phyloP scores from a whole-genome alignment of 2,113 vertebrate species.

The Pterophyllum scalare region DNA sequence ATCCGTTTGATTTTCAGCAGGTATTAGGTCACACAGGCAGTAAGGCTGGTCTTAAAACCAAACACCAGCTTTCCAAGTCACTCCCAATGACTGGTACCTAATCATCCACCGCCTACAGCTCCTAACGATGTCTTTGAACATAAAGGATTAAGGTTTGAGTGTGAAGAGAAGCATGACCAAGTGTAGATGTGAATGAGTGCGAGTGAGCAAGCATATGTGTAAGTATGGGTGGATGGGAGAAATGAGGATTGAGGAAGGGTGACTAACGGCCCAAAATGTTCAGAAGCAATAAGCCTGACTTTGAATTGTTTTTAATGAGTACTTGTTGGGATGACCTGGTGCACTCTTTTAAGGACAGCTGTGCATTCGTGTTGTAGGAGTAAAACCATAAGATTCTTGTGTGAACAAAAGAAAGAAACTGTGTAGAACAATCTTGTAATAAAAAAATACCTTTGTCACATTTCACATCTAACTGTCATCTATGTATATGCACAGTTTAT shows the following conservation, averaged over 20 bases:
- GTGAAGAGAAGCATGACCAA: slow-evolving; percentile 38
- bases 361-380: neutral
- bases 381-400: slow-evolving; percentile 8
- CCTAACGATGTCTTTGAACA: slow-evolving; percentile 52
- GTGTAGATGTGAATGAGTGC: neutral
- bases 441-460: neutral
- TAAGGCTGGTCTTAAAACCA: slow-evolving; percentile 13
- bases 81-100: slow-evolving; percentile 38
- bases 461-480: neutral
- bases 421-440: neutral
- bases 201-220: neutral
- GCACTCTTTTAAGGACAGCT: slow-evolving; percentile 7
- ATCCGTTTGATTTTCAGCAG: slow-evolving; percentile 40
- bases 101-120: neutral
- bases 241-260: neutral
- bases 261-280: slow-evolving; percentile 20
- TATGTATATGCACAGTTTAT: neutral
- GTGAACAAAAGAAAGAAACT: neutral
- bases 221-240: neutral
- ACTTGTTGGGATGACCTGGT: slow-evolving; percentile 12
- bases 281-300: slow-evolving; percentile 2
- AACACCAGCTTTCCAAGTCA: slow-evolving; percentile 25
- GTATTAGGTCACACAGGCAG: slow-evolving; percentile 52
- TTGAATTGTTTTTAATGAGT: slow-evolving; percentile 32
- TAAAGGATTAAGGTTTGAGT: slow-evolving; percentile 21